A percentile compares a stretch with the other conserved stretches of the same genome.
Conservation (phyloP, 37 sponge, comb jelly and placozoan genomes). For the Eunapius fragilis region DNA sequence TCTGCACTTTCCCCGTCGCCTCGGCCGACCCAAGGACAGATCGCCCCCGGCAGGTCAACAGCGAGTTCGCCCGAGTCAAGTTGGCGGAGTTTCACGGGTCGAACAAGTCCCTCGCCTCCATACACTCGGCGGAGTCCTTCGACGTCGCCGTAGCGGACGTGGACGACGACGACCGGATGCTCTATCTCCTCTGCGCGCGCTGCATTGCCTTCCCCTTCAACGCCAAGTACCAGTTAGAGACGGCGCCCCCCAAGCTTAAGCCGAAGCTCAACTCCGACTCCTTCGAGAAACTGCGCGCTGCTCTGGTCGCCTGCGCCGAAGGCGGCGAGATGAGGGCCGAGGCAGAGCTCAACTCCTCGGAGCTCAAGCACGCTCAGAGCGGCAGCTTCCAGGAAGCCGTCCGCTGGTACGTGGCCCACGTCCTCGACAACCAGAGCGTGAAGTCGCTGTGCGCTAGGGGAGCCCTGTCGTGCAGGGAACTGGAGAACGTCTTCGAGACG, state of each 20-base stretch:
- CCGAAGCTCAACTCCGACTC: conserved; percentile 29
- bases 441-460: conserved; percentile 15
- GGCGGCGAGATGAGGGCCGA: not conserved
- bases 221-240: conserved; percentile 46
- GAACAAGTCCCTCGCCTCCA: no score
- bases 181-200: conserved; percentile 78
- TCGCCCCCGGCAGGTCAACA: no score
- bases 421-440: conserved; percentile 28
- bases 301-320: not conserved
- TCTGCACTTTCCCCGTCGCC: no score
- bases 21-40: no score
- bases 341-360: conserved; percentile 4
- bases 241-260: conserved; percentile 19
- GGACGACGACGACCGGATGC: not conserved
- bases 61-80: no score
- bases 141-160: no score
- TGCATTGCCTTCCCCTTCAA: conserved; percentile 87
- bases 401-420: conserved; percentile 40
- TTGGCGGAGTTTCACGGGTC: no score
- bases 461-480: conserved; percentile 51
- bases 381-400: conserved; percentile 2
- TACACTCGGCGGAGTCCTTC: no score
- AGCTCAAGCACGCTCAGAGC: conserved; percentile 26
- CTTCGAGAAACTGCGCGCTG: conserved; percentile 4
- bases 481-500: conserved; percentile 48